Evolutionary conservation across 1,140 invertebrate species (phyloP).

Genomic region (Maconellicoccus hirsutus): DNA sequence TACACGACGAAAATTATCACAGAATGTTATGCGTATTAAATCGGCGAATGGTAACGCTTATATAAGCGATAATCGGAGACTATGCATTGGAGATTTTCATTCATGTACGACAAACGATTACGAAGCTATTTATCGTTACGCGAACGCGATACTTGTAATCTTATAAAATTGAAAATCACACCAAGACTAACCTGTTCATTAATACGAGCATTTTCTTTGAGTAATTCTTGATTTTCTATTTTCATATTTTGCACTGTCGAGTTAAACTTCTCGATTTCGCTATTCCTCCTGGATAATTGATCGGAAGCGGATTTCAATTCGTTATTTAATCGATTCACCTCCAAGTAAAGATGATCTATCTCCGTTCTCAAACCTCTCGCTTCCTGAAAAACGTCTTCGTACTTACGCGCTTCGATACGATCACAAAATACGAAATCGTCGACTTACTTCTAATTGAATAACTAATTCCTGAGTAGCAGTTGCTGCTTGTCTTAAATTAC

Average conservation of each 20-base stretch:
- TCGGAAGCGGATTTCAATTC: conserved; percentile 27
- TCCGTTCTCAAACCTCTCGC: conserved; percentile 32
- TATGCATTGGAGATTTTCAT: no score
- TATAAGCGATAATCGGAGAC: no score
- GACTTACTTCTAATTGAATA: conserved; percentile 44
- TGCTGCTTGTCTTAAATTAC: conserved; percentile 33
- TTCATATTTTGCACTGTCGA: conserved; percentile 31
- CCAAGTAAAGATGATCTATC: conserved; percentile 26
- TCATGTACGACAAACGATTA: no score
- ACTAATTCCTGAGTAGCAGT: conserved; percentile 37
- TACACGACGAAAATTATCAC: no score
- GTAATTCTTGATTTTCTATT: conserved; percentile 33
- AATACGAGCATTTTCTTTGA: conserved; percentile 41
- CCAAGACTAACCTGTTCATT: conserved; percentile 38
- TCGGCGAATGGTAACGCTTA: no score
- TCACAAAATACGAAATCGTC: not conserved
- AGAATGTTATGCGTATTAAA: no score
- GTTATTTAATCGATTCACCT: conserved; percentile 25
- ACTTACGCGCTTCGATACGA: not conserved
- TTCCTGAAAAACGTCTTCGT: conserved; percentile 35
- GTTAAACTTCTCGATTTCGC: conserved; percentile 36
- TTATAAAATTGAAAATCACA: not conserved
- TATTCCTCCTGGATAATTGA: conserved; percentile 29
- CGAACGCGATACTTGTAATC: not conserved
- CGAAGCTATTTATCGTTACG: no score